Conservation (phyloP, 2,888 invertebrate species). For the Nephrocerus scutellatus region DNA sequence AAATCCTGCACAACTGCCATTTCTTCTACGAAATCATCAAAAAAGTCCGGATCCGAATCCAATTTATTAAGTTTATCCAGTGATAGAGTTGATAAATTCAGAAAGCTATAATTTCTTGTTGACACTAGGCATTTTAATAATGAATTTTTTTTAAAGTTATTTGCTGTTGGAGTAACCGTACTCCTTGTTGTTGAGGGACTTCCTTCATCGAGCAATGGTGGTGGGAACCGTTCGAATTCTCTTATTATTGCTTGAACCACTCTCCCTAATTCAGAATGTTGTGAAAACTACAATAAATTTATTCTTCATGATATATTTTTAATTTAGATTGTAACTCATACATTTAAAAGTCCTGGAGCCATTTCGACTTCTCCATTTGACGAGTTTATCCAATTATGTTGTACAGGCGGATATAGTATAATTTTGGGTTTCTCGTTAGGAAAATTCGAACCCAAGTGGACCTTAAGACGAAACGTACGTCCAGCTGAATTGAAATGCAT, state of each 20-base stretch:
- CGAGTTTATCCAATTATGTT: conserved; percentile 65
- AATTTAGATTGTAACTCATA: conserved; percentile 38
- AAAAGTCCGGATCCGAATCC: conserved; percentile 61
- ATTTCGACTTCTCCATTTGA: conserved; percentile 62
- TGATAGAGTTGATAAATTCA: conserved; percentile 45
- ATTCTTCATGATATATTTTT: conserved; percentile 1
- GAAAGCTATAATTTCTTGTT: conserved; percentile 31
- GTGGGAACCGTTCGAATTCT: conserved; percentile 65
- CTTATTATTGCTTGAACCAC: conserved; percentile 74
- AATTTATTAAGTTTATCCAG: conserved; percentile 63
- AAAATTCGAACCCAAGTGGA: conserved; percentile 62
- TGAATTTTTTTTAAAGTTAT: too few species aligned
- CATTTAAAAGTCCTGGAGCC: conserved; percentile 70
- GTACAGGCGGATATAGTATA: conserved; percentile 58
- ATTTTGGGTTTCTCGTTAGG: conserved; percentile 69
- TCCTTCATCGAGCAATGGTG: conserved; percentile 23
- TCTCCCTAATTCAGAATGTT: conserved; percentile 72
- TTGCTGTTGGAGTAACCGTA: conserved; percentile 1
- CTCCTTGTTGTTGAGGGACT: conserved; percentile 7
- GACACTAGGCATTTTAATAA: too few species aligned
- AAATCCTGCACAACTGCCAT: conserved; percentile 61
- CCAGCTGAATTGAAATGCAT: conserved; percentile 62
- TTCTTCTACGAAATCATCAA: conserved; percentile 67
- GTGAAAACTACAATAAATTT: conserved; percentile 53
- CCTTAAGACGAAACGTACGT: conserved; percentile 59